phyloP scores from a whole-genome alignment of 2,797 vertebrate species.

The Buphagus erythrorhynchus region DNA sequence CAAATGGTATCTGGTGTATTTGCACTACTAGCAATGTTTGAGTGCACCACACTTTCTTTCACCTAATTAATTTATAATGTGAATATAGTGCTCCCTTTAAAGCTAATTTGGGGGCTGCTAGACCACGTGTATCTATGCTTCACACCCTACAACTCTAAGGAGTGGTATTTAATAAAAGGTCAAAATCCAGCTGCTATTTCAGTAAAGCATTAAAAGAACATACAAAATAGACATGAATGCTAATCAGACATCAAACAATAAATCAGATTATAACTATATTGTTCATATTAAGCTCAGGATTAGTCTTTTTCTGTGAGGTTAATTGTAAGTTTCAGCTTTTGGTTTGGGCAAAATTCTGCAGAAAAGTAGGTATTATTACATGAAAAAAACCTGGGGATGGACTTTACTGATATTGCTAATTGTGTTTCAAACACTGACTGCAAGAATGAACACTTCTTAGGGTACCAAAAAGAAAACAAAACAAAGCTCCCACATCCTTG shows the following conservation, averaged over 20 bases:
- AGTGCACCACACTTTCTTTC: background rate
- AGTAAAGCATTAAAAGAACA: background rate
- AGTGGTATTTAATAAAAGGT: background rate
- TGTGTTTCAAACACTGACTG: background rate
- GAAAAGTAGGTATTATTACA: background rate
- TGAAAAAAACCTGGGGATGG: background rate
- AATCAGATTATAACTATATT: background rate
- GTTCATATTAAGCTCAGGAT: background rate
- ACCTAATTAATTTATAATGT: background rate
- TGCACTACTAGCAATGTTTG: background rate
- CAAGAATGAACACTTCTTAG: background rate
- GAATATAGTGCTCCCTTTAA: background rate
- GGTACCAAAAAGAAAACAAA: background rate
- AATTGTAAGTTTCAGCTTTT: background rate
- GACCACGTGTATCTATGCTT: fast-evolving
- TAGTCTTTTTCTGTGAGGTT: background rate
- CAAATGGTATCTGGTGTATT: background rate
- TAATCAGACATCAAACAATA: background rate
- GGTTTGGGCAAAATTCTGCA: background rate
- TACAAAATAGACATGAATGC: background rate
- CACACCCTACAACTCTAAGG: background rate
- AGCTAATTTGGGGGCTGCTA: background rate
- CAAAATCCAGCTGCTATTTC: background rate
- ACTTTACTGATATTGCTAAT: background rate
- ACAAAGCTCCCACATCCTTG: background rate